phyloP scores from a whole-genome alignment of 30 jellyfish, hydroid and myxozoan species.

The Aurelia sp. region DNA sequence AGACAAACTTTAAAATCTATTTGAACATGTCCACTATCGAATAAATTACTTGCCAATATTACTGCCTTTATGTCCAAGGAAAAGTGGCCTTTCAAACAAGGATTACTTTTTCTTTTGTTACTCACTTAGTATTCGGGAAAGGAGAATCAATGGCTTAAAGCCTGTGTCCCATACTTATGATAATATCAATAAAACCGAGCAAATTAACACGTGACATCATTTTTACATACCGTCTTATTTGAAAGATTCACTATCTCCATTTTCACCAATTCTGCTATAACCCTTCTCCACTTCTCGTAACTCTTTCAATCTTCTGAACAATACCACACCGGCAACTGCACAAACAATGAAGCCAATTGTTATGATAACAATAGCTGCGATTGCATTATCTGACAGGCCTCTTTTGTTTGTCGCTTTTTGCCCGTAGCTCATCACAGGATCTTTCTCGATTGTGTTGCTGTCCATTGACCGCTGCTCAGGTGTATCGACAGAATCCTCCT shows the following conservation, averaged over 20 bases:
- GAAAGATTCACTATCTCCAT: constrained; percentile 47
- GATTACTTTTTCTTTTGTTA: no score
- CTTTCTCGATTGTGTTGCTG: constrained; percentile 14
- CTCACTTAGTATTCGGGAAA: no score
- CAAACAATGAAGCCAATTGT: constrained; percentile 91
- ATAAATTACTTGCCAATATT: no score
- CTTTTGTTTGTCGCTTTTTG: constrained; percentile 44
- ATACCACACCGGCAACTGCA: constrained; percentile 93
- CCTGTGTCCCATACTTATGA: no score
- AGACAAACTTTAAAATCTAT: no score
- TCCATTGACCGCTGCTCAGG: constrained; percentile 76
- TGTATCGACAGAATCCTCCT: constrained; percentile 59
- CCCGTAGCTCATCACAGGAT: constrained; percentile 27
- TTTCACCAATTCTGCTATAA: constrained; percentile 69
- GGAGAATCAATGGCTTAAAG: no score
- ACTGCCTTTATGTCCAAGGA: no score
- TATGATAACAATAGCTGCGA: constrained; percentile 94
- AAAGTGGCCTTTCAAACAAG: no score
- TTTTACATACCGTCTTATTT: constrained; percentile 3
- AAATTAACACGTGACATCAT: no score
- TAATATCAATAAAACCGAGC: no score
- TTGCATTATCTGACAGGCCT: constrained; percentile 80
- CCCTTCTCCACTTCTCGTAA: constrained; percentile 92
- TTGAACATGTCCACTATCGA: no score
- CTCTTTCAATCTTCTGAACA: constrained; percentile 87